A percentile compares a stretch with the other conserved stretches of the same genome.
phyloP scores from a whole-genome alignment of 2,888 invertebrate genomes.

The Microctonus brassicae region DNA sequence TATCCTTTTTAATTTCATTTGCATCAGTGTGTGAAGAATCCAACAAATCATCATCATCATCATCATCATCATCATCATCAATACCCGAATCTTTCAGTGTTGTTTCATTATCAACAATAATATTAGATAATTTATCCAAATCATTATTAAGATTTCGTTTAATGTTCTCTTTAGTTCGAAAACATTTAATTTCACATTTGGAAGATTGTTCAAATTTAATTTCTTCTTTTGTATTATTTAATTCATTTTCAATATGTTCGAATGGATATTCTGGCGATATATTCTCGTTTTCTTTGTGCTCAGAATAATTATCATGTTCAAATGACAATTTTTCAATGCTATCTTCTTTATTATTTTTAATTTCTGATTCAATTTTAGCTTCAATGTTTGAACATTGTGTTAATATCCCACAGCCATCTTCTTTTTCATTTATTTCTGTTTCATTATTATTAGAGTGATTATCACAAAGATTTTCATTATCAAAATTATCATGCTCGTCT shows the following conservation, averaged over 20 bases:
- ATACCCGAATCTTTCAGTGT: constrained; percentile 47
- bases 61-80: constrained; percentile 43
- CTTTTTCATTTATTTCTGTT: background rate
- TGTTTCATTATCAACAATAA: background rate
- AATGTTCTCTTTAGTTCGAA: background rate
- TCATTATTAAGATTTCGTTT: background rate
- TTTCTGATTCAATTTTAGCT: background rate
- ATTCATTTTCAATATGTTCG: background rate
- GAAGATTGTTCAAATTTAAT: background rate
- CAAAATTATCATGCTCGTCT: background rate
- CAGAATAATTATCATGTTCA: no score
- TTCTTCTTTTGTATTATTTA: background rate
- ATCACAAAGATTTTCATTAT: background rate
- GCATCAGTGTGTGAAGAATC: constrained; percentile 30
- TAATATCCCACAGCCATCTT: background rate
- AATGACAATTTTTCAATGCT: background rate
- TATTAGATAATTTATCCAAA: background rate
- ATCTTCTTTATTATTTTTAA: background rate
- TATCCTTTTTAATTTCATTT: background rate
- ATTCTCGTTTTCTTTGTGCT: background rate
- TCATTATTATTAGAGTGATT: background rate
- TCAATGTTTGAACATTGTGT: background rate
- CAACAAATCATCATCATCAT: constrained; percentile 46
- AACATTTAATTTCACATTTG: background rate
- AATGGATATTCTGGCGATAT: background rate